Evolutionary conservation across 2,888 invertebrate species (phyloP).

Genomic region (Kuschelorhynchus macadamiae): DNA sequence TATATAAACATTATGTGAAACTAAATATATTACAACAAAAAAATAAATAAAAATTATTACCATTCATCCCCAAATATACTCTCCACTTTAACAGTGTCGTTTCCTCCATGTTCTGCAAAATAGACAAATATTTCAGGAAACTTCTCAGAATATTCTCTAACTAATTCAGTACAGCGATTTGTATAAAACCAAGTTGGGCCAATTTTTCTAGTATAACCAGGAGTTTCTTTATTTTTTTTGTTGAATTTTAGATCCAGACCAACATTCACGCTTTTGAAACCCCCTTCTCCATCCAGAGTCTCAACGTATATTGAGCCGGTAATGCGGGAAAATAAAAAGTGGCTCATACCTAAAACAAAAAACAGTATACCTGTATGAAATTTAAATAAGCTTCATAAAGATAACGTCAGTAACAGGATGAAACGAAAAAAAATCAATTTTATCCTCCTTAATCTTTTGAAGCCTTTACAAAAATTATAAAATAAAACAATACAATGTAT

Average conservation of each 20-base stretch:
- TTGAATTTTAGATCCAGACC: slow-evolving; percentile 94
- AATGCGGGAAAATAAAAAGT: slow-evolving; percentile 84
- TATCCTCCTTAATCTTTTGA: no score
- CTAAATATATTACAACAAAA: no score
- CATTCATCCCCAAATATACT: slow-evolving; percentile 73
- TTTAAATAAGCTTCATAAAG: no score
- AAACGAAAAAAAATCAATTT: no score
- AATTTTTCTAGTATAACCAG: slow-evolving; percentile 74
- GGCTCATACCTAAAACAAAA: slow-evolving; percentile 75
- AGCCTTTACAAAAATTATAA: no score
- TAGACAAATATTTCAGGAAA: slow-evolving; percentile 83
- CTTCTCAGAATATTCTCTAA: slow-evolving; percentile 78
- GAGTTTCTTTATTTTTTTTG: slow-evolving; percentile 81
- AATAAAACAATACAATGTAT: no score
- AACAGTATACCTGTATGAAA: no score
- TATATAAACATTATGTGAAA: no score
- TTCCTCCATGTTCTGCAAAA: slow-evolving; percentile 68
- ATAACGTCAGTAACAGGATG: no score
- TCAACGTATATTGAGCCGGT: slow-evolving; percentile 87
- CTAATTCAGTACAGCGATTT: slow-evolving; percentile 77
- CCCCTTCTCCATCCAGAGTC: slow-evolving; percentile 51
- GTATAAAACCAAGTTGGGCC: slow-evolving; percentile 83
- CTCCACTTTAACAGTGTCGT: slow-evolving; percentile 77
- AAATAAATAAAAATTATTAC: no score
- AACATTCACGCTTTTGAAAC: slow-evolving; percentile 78